These are phyloP conservation scores for Ophion costatus DNA, from an alignment of 2,888 invertebrate species.

Conservation along the genomic window DNA sequence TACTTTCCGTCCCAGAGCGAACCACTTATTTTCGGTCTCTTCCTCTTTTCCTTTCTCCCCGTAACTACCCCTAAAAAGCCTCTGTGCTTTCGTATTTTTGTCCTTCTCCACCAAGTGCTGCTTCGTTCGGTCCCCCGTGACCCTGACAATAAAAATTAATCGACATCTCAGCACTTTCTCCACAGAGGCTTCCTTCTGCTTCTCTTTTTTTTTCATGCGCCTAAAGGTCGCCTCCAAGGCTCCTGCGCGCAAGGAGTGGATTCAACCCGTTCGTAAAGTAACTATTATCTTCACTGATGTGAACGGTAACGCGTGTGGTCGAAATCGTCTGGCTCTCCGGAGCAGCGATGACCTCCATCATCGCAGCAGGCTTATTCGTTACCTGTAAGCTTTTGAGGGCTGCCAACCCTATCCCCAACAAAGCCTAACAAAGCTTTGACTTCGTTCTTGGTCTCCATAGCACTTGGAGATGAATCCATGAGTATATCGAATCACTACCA, in stretches of 20 bases:
- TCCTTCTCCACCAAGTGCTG: neutral
- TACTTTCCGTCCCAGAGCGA: constrained; percentile 68
- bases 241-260: constrained; percentile 4
- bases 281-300: constrained; percentile 19
- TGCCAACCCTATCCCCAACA: constrained; percentile 13
- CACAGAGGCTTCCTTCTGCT: constrained; percentile 44
- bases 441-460: constrained; percentile 9
- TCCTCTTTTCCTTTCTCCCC: constrained; percentile 34
- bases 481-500: constrained; percentile 14
- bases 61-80: constrained; percentile 2
- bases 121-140: constrained; percentile 65
- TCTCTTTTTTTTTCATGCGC: constrained; percentile 12
- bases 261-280: constrained; percentile 33
- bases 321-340: constrained; percentile 30
- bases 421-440: constrained; percentile 55
- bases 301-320: constrained; percentile 23
- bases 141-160: constrained; percentile 79
- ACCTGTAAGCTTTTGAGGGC: constrained; percentile 31
- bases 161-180: constrained; percentile 73
- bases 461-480: neutral
- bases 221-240: neutral
- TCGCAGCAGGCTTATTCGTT: constrained; percentile 49
- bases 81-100: constrained; percentile 6
- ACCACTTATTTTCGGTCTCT: constrained; percentile 37
- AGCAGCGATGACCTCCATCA: constrained; percentile 34